phyloP scores from a whole-genome alignment of 64 coral and sea anemone genomes.

The Porites lutea region DNA sequence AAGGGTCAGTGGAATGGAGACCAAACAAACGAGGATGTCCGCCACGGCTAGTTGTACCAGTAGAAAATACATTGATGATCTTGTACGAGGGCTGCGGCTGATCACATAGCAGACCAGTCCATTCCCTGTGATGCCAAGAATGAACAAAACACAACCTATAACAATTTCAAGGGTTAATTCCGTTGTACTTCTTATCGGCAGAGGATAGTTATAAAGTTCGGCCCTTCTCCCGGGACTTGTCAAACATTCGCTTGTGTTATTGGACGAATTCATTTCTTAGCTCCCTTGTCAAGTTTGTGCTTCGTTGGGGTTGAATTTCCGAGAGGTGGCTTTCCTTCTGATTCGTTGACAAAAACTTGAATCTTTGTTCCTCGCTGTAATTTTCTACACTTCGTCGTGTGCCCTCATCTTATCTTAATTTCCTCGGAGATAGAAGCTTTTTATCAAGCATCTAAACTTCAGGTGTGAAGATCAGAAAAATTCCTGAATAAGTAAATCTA shows the following conservation, averaged over 20 bases:
- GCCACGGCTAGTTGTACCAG: slow-evolving; percentile 76
- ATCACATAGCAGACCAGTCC: slow-evolving; percentile 75
- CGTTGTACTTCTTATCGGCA: slow-evolving; percentile 16
- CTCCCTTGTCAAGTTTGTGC: background rate
- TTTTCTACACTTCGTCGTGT: background rate
- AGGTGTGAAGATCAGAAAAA: background rate
- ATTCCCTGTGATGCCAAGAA: slow-evolving; percentile 72
- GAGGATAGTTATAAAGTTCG: slow-evolving; percentile 3
- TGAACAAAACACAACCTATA: slow-evolving; percentile 48
- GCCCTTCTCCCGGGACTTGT: background rate
- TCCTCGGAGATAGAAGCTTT: background rate
- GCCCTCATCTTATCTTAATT: background rate
- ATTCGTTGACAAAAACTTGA: background rate
- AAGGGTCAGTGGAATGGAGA: slow-evolving; percentile 79
- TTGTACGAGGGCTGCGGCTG: slow-evolving; percentile 60
- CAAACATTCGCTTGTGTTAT: background rate
- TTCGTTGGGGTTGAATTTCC: background rate
- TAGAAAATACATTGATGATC: slow-evolving; percentile 85
- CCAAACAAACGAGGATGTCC: slow-evolving; percentile 63
- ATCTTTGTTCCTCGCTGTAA: background rate
- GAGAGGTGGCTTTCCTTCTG: background rate
- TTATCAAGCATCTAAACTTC: background rate
- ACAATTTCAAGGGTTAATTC: slow-evolving; percentile 71
- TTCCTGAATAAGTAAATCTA: background rate
- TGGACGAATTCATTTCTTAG: background rate